Evolutionary conservation across 53 echinoderm and acorn worm species (phyloP).

Genomic region (Henricia sp.): DNA sequence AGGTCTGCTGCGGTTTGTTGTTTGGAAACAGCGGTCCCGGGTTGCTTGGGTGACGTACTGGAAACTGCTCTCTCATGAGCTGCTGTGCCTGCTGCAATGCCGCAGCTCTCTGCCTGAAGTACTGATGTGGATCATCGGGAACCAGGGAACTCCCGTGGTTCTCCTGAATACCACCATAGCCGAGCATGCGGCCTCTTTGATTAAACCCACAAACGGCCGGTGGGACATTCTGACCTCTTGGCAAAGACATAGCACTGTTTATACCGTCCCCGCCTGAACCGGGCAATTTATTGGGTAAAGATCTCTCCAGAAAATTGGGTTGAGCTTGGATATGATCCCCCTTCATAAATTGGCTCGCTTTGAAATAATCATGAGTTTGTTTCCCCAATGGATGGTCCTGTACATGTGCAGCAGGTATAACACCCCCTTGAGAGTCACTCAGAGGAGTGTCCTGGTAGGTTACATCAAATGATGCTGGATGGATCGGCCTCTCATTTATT

Average conservation of each 20-base stretch:
- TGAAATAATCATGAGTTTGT: constrained; percentile 10
- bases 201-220: neutral
- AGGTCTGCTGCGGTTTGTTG: constrained; percentile 21
- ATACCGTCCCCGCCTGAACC: constrained; percentile 46
- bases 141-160: constrained; percentile 15
- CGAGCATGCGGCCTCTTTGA: neutral
- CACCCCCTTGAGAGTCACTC: neutral
- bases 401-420: neutral
- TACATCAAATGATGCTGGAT: constrained; percentile 40
- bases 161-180: constrained; percentile 1
- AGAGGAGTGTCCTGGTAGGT: neutral
- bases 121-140: constrained; percentile 46
- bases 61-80: constrained; percentile 40
- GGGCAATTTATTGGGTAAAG: neutral
- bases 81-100: constrained; percentile 20
- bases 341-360: constrained; percentile 25
- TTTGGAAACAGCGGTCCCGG: constrained; percentile 4
- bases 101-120: constrained; percentile 54
- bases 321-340: constrained; percentile 22
- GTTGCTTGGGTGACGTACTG: neutral
- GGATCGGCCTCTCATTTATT: constrained; percentile 34
- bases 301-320: constrained; percentile 12
- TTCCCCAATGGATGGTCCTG: constrained; percentile 22
- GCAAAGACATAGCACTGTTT: neutral
- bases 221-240: neutral